Evolutionary conservation across 2,113 vertebrate species (phyloP).

Genomic region (Oreochromis niloticus): DNA sequence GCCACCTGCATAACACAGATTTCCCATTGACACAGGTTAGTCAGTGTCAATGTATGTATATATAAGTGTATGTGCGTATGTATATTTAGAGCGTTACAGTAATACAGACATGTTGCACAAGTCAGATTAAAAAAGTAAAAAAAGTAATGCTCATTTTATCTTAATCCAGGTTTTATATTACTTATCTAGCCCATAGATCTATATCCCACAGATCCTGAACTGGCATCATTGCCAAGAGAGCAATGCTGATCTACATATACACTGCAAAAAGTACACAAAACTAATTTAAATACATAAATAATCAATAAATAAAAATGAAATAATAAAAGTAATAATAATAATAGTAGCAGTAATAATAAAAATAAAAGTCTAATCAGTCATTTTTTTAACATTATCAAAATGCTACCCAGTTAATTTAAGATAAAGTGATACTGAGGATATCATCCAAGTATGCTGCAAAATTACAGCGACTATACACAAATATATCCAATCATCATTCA

Average conservation of each 20-base stretch:
- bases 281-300: neutral
- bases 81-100: neutral
- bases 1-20: conserved; percentile 76
- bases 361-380: neutral
- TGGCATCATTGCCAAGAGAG: neutral
- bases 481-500: neutral
- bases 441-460: neutral
- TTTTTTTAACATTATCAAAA: neutral
- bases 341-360: neutral
- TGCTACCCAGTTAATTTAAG: neutral
- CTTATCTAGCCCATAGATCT: neutral
- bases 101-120: neutral
- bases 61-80: neutral
- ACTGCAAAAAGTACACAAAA: neutral
- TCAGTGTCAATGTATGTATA: neutral
- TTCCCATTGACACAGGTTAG: neutral
- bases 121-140: neutral
- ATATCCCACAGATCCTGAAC: neutral
- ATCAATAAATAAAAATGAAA: neutral
- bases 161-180: neutral
- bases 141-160: neutral
- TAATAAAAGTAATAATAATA: neutral
- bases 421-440: neutral
- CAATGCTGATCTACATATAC: neutral
- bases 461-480: neutral